Base-by-base conservation (phyloP, 1,140 invertebrate genomes). In the Parapsyche elsis region DNA sequence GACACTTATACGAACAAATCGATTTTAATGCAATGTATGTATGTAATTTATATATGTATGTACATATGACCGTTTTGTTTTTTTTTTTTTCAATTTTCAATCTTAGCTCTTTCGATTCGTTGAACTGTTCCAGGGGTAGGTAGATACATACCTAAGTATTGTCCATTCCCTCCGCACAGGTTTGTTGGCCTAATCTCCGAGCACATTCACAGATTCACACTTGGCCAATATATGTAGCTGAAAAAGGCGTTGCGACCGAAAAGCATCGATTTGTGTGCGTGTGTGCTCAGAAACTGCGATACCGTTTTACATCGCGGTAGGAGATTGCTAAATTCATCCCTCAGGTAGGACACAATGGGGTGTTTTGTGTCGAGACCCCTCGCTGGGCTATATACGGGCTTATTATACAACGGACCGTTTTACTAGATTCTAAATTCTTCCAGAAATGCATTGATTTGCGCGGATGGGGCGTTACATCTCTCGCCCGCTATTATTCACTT, bases 121-220 rank as follows among this genome's bases (percentile, higher is more conserved):
- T 5, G 24, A 23, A 67, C n/a, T 67, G 24, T 67, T 16, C 61
- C 30, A 38, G 30, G 30, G 30, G 30, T 38, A 38, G 30, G 30
- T 38, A 21, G 14, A n/a, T n/a, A n/a, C n/a, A n/a, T n/a, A n/a
- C n/a, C n/a, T n/a, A n/a, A n/a, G 49, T 10, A 53, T 53, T 53
- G 45, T 73, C 71, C 71, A 46, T 46, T 24, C 5, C 1, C 44
- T 23, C 38, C 9, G 16, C 49, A 75, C 23, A 24, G 23, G 23
- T 38, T 53, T 16, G 78, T 61, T 21, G 71, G 19, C 9, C 71
- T 80, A 80, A 80, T 80, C 79, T 80, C 64, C 14, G n/a, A 5
- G 12, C 21, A 76, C 59, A 71, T 80, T 80, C 53, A 80, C 79
- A 70, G 74, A 76, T 80, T 80, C 74, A 80, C 79, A 80, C 79